Base-by-base conservation (phyloP, 2,888 invertebrate genomes). In the Mythimna albipuncta region DNA sequence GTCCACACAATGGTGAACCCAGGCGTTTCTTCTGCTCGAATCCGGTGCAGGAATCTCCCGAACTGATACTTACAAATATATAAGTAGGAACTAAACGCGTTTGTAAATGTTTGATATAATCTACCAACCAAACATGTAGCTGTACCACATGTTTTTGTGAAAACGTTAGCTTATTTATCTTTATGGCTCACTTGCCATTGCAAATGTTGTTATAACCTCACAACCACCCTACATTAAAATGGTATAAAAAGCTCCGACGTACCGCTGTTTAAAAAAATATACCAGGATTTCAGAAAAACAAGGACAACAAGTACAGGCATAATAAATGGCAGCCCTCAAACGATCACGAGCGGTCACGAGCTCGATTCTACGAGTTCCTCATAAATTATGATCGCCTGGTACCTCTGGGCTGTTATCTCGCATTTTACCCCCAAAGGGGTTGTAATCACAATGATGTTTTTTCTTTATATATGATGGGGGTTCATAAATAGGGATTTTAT, bases 371-470 rank as follows among this genome's bases (percentile, higher is more conserved):
- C 82, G 64, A 50, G 52, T 19, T 50, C n/a, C 47, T 80, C 65
- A 79, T 83, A 73, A 80, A 66, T 80, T 64, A 83, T 83, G 74
- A 66, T 58, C 1, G 5, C 68, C 74, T 80, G 52, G 83, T 69
- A 69, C 65, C 50, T 50, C 10, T 19, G 44, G 21, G 55, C 38
- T 73, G 65, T 79, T 82, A 69, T 69, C 68, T 66, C 55, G 35
- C 38, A 47, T 59, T 65, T 82, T 63, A 32, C 47, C 41, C 65
- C 35, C 66, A n/a, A 64, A 64, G 57, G 79, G 41, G 63, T 72
- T 63, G 64, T 66, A 35, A 79, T 69, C 52, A 65, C 69, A 71
- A 54, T 47, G 0, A 73, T 66, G 38, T 38, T 64, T 72, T 62
- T 44, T 67, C 35, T 55, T 71, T 78, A 67, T 62, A 68, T 67